Evolutionary conservation across 2,888 invertebrate genomes (phyloP).

Genomic region (Nomada ruficornis): DNA sequence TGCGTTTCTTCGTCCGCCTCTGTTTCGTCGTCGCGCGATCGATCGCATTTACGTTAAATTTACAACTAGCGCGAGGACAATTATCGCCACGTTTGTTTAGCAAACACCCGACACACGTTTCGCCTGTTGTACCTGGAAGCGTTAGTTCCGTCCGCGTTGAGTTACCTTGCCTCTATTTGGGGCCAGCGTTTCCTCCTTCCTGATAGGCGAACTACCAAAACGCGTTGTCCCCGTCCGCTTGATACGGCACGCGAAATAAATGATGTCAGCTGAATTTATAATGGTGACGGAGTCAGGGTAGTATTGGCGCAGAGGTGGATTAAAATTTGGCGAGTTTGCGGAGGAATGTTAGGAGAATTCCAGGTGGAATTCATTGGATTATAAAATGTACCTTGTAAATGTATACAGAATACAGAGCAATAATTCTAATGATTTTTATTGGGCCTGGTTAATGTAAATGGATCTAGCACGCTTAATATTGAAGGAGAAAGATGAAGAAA

Average conservation of each 20-base stretch:
- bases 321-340: neutral
- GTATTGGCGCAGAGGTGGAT: no score
- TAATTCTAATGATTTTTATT: no score
- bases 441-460: no score
- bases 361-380: no score
- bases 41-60: constrained; percentile 66
- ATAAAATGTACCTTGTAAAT: no score
- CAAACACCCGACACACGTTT: constrained; percentile 53
- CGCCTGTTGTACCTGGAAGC: constrained; percentile 41
- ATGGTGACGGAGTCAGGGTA: neutral
- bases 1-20: neutral
- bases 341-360: neutral
- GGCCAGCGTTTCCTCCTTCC: constrained; percentile 7
- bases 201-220: constrained; percentile 18
- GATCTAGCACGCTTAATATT: no score
- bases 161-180: constrained; percentile 27
- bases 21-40: constrained; percentile 15
- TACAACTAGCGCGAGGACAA: constrained; percentile 58
- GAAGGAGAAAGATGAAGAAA: no score
- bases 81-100: constrained; percentile 68
- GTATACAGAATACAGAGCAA: no score
- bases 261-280: constrained; percentile 9
- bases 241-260: constrained; percentile 17
- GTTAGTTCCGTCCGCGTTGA: constrained; percentile 56
- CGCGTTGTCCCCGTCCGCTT: neutral